Base-by-base conservation (phyloP, 2,113 vertebrate species). In the Pseudopodoces humilis region DNA sequence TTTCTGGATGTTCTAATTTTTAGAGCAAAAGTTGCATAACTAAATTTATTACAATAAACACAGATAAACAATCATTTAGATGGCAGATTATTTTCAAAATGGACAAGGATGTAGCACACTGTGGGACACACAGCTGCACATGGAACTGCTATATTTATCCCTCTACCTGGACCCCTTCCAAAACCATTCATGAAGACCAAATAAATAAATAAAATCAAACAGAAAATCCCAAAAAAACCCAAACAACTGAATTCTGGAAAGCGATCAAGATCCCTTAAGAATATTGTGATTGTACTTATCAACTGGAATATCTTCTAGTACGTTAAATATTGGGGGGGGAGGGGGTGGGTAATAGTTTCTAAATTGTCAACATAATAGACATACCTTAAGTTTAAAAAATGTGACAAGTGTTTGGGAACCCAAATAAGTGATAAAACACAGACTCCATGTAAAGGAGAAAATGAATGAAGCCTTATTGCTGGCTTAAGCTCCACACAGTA, bases 271-370 rank as follows among this genome's bases (percentile, higher is more conserved):
- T 16, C 4, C 9, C 28, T 77, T 33, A 18, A 65, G 20, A 92
- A 43, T 58, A 46, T 27, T 53, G 4, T 53, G 16, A 43, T 53
- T 1, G 0, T 41, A 50, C 7, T 83, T 49, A 65, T 18, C 76
- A 64, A 76, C 14, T 41, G 3, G 15, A 92, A 60, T 87, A 62
- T 41, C 11, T 50, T 46, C 8, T 49, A 60, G 46, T 11, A 53
- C 8, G 17, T 60, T 53, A 49, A 60, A 44, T n/a, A 16, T 4
- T 5, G 19, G 2, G 8, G 6, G 1, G 16, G 8, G 6, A 1
- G 16, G 2, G 4, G 0, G 3, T 50, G 0, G 3, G 46, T 16
- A 59, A 37, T 37, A 13, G 3, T 49, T 83, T 53, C 12, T 41
- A 18, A 7, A 5, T 37, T 79, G 13, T 27, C 46, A 85, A 49